Evolutionary conservation across 2,113 vertebrate species (phyloP).

Genomic region (Mustela lutreola): DNA sequence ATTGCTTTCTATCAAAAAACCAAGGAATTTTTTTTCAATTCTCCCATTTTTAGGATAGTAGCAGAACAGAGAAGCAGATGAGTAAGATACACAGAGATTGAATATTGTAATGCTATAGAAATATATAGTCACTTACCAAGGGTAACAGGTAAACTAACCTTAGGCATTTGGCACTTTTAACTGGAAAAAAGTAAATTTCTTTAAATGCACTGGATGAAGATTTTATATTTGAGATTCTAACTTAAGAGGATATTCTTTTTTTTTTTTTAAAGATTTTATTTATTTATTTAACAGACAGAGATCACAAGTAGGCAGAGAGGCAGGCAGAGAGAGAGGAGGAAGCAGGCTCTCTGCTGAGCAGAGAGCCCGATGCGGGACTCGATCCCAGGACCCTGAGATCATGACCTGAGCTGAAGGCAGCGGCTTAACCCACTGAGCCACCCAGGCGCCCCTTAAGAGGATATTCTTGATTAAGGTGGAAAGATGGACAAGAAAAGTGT

Average conservation of each 20-base stretch:
- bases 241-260: background rate
- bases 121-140: background rate
- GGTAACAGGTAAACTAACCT: background rate
- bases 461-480: background rate
- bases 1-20: background rate
- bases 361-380: no score
- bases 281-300: no score
- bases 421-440: no score
- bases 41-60: background rate
- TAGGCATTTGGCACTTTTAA: background rate
- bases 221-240: constrained; percentile 23
- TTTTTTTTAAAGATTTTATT: no score
- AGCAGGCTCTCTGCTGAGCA: no score
- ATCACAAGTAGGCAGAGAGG: no score
- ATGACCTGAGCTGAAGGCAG: no score
- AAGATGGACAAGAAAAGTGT: background rate
- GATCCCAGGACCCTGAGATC: no score
- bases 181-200: background rate
- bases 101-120: background rate
- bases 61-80: background rate
- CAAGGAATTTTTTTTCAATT: background rate
- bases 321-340: no score
- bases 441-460: background rate
- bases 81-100: background rate
- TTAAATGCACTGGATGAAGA: background rate